Conservation (phyloP, 2,888 invertebrate genomes). For the Aphrophora alni region DNA sequence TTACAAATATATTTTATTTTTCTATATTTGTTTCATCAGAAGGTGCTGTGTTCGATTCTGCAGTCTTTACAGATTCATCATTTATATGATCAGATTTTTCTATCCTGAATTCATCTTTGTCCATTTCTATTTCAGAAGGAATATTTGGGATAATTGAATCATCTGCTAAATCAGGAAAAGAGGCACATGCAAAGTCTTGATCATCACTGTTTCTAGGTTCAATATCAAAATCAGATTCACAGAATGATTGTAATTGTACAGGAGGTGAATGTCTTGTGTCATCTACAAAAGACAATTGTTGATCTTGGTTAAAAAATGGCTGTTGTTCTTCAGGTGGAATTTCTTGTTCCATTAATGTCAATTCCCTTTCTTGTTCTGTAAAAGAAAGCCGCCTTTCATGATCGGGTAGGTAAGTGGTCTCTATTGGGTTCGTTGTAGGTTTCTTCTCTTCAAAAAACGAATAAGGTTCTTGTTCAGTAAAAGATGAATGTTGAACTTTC, state of each 20-base stretch:
- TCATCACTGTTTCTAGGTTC: neutral
- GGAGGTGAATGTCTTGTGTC: neutral
- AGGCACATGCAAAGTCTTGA: neutral
- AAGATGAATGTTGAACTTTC: neutral
- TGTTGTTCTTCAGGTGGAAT: neutral
- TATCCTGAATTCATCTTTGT: neutral
- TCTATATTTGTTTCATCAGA: neutral
- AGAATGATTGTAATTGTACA: neutral
- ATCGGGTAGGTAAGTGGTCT: neutral
- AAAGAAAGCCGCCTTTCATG: neutral
- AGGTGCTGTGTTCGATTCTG: neutral
- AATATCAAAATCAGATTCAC: neutral
- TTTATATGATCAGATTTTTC: neutral
- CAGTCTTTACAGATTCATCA: neutral
- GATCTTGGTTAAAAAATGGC: neutral
- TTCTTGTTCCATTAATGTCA: neutral
- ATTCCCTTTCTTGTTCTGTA: neutral
- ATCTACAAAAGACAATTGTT: neutral
- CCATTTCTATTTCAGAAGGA: neutral
- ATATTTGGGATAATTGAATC: neutral
- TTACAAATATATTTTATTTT: neutral
- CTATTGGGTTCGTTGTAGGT: neutral
- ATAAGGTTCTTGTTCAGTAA: neutral
- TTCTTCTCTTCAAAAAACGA: neutral
- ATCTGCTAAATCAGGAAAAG: neutral